Conservation (phyloP, 2,797 vertebrate genomes). For the Trachops cirrhosus region DNA sequence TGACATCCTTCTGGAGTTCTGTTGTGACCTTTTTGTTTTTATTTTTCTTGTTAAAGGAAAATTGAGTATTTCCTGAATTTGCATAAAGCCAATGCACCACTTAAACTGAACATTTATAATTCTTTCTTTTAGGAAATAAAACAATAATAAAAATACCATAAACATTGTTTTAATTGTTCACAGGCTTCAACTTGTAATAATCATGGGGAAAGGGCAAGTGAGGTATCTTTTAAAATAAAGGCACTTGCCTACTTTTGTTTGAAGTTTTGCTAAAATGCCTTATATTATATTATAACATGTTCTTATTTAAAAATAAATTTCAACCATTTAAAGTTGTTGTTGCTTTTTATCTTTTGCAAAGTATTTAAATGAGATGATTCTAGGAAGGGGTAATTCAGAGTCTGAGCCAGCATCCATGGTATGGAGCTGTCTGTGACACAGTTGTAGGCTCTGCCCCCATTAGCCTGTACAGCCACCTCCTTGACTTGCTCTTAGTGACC, state of each 20-base stretch:
- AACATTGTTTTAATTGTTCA: constrained; percentile 51
- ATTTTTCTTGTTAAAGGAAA: constrained; percentile 32
- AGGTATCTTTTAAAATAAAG: constrained; percentile 37
- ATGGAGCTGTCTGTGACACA: neutral
- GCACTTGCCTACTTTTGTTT: constrained; percentile 45
- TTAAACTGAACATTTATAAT: constrained; percentile 49
- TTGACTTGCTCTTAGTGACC: neutral
- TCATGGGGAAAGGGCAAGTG: constrained; percentile 15
- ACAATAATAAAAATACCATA: constrained; percentile 46
- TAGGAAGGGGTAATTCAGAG: neutral
- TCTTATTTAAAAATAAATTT: constrained; percentile 55
- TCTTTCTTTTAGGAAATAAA: constrained; percentile 58
- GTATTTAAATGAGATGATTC: constrained; percentile 31
- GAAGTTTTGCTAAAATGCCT: constrained; percentile 52
- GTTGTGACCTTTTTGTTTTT: neutral
- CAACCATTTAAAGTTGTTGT: neutral
- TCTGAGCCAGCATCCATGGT: neutral
- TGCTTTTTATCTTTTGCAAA: neutral
- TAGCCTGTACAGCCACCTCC: neutral
- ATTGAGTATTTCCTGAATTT: constrained; percentile 7
- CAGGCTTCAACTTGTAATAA: constrained; percentile 35
- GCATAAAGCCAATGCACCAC: neutral
- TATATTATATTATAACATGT: neutral
- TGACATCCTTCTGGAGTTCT: neutral
- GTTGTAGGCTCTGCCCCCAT: neutral